Percentiles rank a stretch among this genome's conserved stretches.
phyloP scores from a whole-genome alignment of 1,140 invertebrate species.

The Limonius californicus region DNA sequence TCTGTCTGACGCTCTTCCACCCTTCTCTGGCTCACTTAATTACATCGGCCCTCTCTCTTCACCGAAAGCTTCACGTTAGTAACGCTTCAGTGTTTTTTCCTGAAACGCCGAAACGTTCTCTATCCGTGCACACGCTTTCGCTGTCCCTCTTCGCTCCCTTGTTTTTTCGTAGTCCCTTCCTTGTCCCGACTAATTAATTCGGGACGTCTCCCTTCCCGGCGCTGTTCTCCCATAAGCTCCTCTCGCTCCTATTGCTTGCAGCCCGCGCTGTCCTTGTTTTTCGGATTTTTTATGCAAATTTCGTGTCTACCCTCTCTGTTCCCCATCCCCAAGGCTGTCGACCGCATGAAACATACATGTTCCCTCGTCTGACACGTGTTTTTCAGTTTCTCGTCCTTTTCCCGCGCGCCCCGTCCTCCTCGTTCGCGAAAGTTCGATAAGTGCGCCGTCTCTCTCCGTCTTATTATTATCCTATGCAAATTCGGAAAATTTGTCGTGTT shows the following conservation, averaged over 20 bases:
- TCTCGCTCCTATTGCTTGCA: conserved; percentile 4
- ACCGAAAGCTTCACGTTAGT: conserved; percentile 1
- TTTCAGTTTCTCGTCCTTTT: conserved; percentile 34
- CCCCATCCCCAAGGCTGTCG: conserved; percentile 30
- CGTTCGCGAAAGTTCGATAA: conserved; percentile 3
- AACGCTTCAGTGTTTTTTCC: conserved; percentile 2
- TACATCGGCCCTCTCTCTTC: neutral
- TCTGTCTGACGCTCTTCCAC: conserved; percentile 18
- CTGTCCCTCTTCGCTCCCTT: conserved; percentile 1
- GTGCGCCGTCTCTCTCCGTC: conserved; percentile 26
- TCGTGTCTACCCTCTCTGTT: conserved; percentile 31
- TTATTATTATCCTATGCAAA: conserved; percentile 41
- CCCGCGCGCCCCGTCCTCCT: neutral
- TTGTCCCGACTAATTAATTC: conserved; percentile 3
- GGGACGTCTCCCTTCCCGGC: neutral
- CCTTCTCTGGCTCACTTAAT: conserved; percentile 3
- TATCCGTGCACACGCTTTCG: neutral
- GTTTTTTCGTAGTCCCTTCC: conserved; percentile 3
- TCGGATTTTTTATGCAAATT: conserved; percentile 33
- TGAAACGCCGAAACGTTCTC: conserved; percentile 5
- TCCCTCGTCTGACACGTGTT: conserved; percentile 42
- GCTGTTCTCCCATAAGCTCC: neutral
- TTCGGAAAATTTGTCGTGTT: conserved; percentile 40
- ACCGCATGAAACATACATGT: conserved; percentile 35
- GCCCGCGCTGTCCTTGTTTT: conserved; percentile 25